Percentiles rank a stretch among this genome's conserved stretches.
Conservation (phyloP, 2,113 vertebrate genomes). For the Mesocricetus auratus region DNA sequence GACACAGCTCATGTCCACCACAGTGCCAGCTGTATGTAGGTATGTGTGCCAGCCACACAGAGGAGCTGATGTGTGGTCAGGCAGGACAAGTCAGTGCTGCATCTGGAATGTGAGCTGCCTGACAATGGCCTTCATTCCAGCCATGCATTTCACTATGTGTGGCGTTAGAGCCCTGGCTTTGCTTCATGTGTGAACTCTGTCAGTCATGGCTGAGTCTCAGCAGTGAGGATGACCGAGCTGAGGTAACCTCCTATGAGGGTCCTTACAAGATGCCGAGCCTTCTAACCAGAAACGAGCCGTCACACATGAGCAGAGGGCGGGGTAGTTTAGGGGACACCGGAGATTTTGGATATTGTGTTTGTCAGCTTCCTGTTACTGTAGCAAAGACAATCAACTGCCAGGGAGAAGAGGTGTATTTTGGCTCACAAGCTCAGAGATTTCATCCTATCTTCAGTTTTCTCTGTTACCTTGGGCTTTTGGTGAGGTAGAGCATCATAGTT, state of each 20-base stretch:
- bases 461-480: neutral
- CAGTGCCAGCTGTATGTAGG: neutral
- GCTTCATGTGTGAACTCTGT: neutral
- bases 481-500: neutral
- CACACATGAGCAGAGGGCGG: neutral
- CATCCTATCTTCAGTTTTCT: no score
- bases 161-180: neutral
- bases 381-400: neutral
- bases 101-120: neutral
- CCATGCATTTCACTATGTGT: neutral
- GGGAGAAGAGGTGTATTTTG: neutral
- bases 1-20: neutral
- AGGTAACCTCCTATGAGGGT: neutral
- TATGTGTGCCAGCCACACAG: neutral
- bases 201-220: neutral
- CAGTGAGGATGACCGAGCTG: neutral
- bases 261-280: neutral
- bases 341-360: neutral
- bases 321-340: neutral
- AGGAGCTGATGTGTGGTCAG: neutral
- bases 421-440: neutral
- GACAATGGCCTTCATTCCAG: neutral
- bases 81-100: accelerated
- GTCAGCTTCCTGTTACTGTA: neutral
- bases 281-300: neutral